Evolutionary conservation across 1,140 invertebrate species (phyloP).

Genomic region (Trachelipus rathkii): DNA sequence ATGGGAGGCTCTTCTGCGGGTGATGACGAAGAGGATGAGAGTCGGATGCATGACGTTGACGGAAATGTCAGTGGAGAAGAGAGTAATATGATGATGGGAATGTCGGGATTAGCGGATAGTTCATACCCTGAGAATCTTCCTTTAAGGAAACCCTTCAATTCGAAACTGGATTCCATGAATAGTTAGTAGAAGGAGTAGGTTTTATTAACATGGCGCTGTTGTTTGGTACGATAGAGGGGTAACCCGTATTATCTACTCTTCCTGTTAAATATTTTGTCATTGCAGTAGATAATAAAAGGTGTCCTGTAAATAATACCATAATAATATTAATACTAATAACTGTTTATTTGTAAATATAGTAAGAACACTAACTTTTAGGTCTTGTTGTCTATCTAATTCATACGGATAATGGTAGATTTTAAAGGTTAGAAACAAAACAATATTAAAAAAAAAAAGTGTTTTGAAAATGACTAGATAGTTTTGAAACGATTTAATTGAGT

Average conservation of each 20-base stretch:
- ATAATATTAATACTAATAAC: no score
- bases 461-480: no score
- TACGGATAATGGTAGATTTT: no score
- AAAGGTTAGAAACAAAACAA: no score
- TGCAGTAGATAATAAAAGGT: no score
- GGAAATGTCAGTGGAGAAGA: neutral
- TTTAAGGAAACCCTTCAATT: neutral
- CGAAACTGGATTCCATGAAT: neutral
- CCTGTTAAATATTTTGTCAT: no score
- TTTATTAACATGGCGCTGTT: neutral
- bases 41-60: neutral
- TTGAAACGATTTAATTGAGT: no score
- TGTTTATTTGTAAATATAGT: no score
- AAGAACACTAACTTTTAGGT: no score
- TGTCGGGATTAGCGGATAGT: neutral
- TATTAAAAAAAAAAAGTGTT: no score
- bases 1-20: conserved; percentile 1
- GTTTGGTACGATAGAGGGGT: neutral
- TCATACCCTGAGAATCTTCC: neutral
- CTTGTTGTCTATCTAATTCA: no score
- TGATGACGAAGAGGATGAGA: neutral
- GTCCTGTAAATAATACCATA: no score
- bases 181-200: neutral
- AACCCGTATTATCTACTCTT: neutral
- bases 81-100: neutral